Evolutionary conservation across 2,797 vertebrate genomes (phyloP).

Genomic region (Borostomias antarcticus): DNA sequence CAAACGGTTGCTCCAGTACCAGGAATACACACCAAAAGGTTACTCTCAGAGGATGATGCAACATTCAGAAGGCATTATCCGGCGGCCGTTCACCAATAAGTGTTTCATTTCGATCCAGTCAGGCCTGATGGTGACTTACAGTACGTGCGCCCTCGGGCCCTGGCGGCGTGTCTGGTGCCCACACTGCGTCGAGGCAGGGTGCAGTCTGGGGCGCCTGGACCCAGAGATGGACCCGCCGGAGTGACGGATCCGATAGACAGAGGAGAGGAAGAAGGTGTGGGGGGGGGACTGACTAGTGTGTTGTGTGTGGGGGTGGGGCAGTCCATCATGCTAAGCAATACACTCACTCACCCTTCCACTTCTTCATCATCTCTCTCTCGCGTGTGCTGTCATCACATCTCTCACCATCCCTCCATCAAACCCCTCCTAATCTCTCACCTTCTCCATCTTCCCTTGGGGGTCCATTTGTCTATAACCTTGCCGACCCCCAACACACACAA

Average conservation of each 20-base stretch:
- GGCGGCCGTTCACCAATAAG: too few relatives aligned
- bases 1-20: too few relatives aligned
- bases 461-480: neutral
- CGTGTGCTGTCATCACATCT: constrained; percentile 29
- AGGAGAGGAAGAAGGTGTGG: constrained; percentile 7
- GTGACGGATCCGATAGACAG: constrained; percentile 43
- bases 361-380: constrained; percentile 14
- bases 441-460: neutral
- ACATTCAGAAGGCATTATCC: too few relatives aligned
- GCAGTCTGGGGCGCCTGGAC: constrained; percentile 26
- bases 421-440: constrained; percentile 10
- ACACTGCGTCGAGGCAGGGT: constrained; percentile 4
- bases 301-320: constrained; percentile 13
- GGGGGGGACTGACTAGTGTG: constrained; percentile 9
- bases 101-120: too few relatives aligned
- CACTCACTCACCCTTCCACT: constrained; percentile 21
- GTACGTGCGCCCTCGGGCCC: neutral
- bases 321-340: constrained; percentile 56
- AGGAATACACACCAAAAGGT: too few relatives aligned
- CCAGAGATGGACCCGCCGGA: constrained; percentile 25
- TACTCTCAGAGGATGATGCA: too few relatives aligned
- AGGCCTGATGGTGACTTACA: too few relatives aligned
- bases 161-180: constrained; percentile 9
- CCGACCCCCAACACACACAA: neutral
- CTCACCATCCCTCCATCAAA: constrained; percentile 27